A percentile compares a stretch with the other conserved stretches of the same genome.
These are phyloP conservation scores for Hoplias malabaricus DNA, from an alignment of 2,113 vertebrate genomes.

Conservation along the genomic window DNA sequence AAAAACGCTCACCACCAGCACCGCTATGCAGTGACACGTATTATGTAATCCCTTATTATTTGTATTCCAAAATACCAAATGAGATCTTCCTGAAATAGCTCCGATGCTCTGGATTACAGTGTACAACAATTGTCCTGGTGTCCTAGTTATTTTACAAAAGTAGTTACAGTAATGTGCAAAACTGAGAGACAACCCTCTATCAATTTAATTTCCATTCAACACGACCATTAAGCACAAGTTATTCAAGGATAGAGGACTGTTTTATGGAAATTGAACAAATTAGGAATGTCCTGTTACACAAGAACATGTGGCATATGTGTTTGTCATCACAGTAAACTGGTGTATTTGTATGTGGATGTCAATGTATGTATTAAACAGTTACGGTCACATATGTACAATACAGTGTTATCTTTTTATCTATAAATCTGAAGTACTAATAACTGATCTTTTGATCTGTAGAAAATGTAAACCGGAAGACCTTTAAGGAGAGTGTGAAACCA, in stretches of 20 bases:
- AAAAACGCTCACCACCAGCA: background rate
- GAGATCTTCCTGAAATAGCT: slow-evolving; percentile 54
- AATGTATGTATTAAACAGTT: background rate
- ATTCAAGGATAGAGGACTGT: too few species aligned
- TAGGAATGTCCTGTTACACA: too few species aligned
- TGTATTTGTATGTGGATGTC: background rate
- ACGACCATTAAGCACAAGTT: too few species aligned
- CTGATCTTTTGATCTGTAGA: slow-evolving; percentile 67
- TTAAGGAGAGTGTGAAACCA: slow-evolving; percentile 82
- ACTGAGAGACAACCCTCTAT: too few species aligned
- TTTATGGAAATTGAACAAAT: too few species aligned
- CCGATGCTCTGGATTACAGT: slow-evolving; percentile 51
- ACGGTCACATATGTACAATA: too few species aligned
- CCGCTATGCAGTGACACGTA: background rate
- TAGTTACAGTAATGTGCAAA: too few species aligned
- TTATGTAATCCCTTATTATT: slow-evolving; percentile 33
- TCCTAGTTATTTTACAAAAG: background rate
- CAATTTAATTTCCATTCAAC: too few species aligned
- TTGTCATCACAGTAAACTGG: too few species aligned
- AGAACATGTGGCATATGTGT: too few species aligned
- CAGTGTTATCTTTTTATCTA: too few species aligned
- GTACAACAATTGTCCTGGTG: slow-evolving; percentile 46
- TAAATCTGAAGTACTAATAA: background rate
- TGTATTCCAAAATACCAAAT: slow-evolving; percentile 34
- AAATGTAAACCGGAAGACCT: slow-evolving; percentile 82